Conservation (phyloP, 2,113 vertebrate species). For the Myrmecobius fasciatus region DNA sequence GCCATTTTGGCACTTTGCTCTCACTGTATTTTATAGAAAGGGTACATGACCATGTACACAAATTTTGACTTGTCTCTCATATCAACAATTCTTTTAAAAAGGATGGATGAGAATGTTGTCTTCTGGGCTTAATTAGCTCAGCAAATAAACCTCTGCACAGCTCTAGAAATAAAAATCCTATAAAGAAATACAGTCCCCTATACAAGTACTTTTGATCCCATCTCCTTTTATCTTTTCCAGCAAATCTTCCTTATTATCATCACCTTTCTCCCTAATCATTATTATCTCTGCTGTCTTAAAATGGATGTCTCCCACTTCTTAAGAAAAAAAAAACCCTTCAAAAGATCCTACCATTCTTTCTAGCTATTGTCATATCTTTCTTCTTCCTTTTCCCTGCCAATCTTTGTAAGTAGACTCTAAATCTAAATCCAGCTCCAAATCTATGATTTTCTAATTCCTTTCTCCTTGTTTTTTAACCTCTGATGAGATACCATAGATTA, state of each 20-base stretch:
- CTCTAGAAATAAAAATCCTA: constrained; percentile 64
- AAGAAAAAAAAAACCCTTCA: neutral
- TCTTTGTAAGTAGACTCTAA: neutral
- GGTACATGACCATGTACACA: neutral
- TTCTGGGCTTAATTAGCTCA: constrained; percentile 15
- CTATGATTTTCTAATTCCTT: neutral
- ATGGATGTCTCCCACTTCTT: neutral
- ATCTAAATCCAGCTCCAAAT: neutral
- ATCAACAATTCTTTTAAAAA: constrained; percentile 28
- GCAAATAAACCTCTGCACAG: constrained; percentile 45
- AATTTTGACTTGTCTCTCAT: neutral
- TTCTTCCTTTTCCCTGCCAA: neutral
- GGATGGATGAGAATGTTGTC: neutral
- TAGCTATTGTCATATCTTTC: neutral
- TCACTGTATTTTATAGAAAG: neutral
- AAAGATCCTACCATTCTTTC: neutral
- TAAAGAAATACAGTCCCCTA: constrained; percentile 28
- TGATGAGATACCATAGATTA: neutral
- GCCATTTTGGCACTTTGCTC: neutral
- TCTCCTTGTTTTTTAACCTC: neutral
- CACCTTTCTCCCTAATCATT: neutral
- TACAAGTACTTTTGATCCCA: neutral
- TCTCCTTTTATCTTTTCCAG: neutral
- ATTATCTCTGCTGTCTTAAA: neutral
- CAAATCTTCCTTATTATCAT: constrained; percentile 58